Base-by-base conservation (phyloP, 2,797 vertebrate species). In the Phoxinus dragarum region DNA sequence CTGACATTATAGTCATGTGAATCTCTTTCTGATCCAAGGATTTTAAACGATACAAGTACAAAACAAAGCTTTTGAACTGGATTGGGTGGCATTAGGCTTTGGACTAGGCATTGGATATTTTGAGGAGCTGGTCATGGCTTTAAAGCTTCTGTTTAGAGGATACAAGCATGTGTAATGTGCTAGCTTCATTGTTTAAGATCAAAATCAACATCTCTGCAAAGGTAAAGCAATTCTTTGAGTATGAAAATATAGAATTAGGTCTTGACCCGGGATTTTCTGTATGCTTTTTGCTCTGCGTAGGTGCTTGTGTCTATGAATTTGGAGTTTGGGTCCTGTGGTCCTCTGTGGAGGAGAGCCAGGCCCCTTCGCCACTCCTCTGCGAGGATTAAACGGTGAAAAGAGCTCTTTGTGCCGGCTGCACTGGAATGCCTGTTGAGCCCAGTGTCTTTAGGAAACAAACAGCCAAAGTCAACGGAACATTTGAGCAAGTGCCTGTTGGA, bases 321-420 rank as follows among this genome's bases (percentile, higher is more conserved):
- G 68, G 1, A 27, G 78, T 61, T 78, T 68, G 44, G 44, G 68
- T 86, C 75, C 84, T 74, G 66, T 71, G 27, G 81, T 86, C 86
- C 87, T 72, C 85, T 73, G 80, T 86, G 84, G 54, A 85, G 84
- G 86, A 88, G 89, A 84, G 80, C 81, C 49, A 82, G 68, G 86
- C 90, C 91, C 90, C 27, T 89, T 91, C 87, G 84, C 88, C 90
- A 90, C 80, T 83, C 83, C 79, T 82, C 87, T 86, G 76, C 71
- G 84, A 90, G 93, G 92, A 94, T 94, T 93, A 92, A 88, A 88
- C 89, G 88, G 85, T 95, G 90, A 94, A 95, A 93, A 92, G 92
- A 86, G 34, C 87, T 93, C 93, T 94, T 95, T 95, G 93, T 95
- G 88, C 84, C 52, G 0, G 14, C 75, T 31, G 31, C 75, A 52